Percentiles rank a stretch among this genome's conserved stretches.
phyloP scores from a whole-genome alignment of 2,888 invertebrate species.

The Resseliella maxima region DNA sequence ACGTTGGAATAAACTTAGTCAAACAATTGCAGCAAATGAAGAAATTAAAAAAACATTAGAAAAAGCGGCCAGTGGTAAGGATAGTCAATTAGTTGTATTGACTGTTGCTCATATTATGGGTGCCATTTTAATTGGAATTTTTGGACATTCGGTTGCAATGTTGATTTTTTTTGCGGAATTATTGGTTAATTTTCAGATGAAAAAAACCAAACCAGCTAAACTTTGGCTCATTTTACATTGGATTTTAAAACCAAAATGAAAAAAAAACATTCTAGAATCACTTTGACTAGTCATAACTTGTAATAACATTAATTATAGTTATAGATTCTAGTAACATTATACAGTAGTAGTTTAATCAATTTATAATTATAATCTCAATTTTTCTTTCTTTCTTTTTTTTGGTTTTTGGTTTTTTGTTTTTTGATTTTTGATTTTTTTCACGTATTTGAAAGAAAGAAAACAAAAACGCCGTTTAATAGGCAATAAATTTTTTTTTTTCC shows the following conservation, averaged over 20 bases:
- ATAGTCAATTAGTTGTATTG: slow-evolving; percentile 41
- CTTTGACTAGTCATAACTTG: background rate
- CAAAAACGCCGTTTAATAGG: background rate
- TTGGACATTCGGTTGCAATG: slow-evolving; percentile 4
- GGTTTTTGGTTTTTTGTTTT: too few relatives aligned
- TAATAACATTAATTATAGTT: too few relatives aligned
- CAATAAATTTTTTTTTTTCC: background rate
- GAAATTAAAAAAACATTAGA: background rate
- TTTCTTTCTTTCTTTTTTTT: too few relatives aligned
- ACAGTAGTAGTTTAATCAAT: background rate
- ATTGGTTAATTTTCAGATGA: background rate
- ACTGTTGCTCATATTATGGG: slow-evolving; percentile 56
- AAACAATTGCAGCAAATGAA: background rate
- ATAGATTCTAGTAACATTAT: too few relatives aligned
- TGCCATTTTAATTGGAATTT: slow-evolving; percentile 14
- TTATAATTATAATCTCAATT: too few relatives aligned
- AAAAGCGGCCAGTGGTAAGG: background rate
- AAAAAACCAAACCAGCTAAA: background rate
- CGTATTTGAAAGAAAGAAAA: too few relatives aligned
- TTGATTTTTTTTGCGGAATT: background rate
- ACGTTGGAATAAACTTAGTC: slow-evolving; percentile 65
- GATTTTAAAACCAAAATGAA: background rate
- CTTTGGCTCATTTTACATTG: background rate
- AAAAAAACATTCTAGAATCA: background rate
- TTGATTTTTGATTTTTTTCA: too few relatives aligned